phyloP scores from a whole-genome alignment of 1,140 invertebrate species.

The Lasioglossum baleicum region DNA sequence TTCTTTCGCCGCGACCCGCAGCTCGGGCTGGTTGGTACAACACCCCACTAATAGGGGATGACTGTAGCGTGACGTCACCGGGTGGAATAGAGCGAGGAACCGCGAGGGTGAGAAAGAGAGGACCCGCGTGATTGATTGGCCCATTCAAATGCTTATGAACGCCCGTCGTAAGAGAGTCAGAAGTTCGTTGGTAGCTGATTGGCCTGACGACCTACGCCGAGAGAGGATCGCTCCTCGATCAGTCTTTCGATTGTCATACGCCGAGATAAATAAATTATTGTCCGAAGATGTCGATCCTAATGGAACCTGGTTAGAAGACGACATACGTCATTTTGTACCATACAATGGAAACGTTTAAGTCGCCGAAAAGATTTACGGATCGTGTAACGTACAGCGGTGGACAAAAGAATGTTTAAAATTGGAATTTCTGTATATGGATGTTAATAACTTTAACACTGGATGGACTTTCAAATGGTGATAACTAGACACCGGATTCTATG shows the following conservation, averaged over 20 bases:
- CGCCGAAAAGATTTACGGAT: constrained; percentile 18
- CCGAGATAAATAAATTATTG: constrained; percentile 77
- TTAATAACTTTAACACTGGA: too few relatives aligned
- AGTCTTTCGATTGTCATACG: constrained; percentile 74
- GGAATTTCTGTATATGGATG: too few relatives aligned
- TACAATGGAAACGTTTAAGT: constrained; percentile 51
- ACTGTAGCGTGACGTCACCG: constrained; percentile 73
- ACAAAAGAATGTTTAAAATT: too few relatives aligned
- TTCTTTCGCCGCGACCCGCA: constrained; percentile 37
- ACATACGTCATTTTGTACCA: constrained; percentile 50
- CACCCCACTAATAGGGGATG: constrained; percentile 77
- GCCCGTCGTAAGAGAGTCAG: constrained; percentile 54
- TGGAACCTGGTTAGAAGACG: constrained; percentile 46
- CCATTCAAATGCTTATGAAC: constrained; percentile 79
- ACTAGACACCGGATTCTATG: too few relatives aligned
- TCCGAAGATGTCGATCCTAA: constrained; percentile 57
- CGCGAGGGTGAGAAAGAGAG: constrained; percentile 52
- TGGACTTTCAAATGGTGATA: too few relatives aligned
- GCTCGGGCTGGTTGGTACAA: constrained; percentile 65
- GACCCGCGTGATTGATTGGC: constrained; percentile 75
- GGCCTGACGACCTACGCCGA: constrained; percentile 43
- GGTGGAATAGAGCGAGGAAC: constrained; percentile 48
- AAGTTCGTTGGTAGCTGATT: constrained; percentile 66
- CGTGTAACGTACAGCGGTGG: too few relatives aligned
- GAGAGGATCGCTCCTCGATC: constrained; percentile 68